Evolutionary conservation across 2,797 vertebrate species (phyloP), one percentile per base, ranked within the genome.

Genomic region (Acanthis flammea): DNA sequence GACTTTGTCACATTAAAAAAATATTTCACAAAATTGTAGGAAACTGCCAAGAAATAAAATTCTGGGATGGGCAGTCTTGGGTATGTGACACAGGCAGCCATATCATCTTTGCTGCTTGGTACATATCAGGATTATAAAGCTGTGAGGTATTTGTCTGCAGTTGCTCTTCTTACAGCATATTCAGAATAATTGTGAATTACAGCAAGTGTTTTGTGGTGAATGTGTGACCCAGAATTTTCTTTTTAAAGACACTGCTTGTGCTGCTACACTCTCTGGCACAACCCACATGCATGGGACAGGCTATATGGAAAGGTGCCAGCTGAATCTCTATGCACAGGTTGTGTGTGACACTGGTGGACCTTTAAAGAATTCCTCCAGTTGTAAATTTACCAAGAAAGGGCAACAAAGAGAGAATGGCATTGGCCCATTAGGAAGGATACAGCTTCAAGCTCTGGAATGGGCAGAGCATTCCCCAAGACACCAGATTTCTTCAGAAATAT

Each of bases 1-100:
- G 95, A 97, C 95, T 98, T 97, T 96, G 90, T 95, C 91, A 96
- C 92, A 95, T 96, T 95, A 97, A 97, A 97, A 93, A 97, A 87
- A 97, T 94, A 96, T 92, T 93, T 92, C 91, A 93, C 83, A 96
- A 93, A 97, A 97, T 84, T 82, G 89, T 54, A 94, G 85, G 74
- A 97, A 96, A 97, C 35, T 96, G 94, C 95, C 96, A 97, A 96
- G 91, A 97, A 93, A 86, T 95, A 96, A 97, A 94, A 95, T 86
- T 81, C 79, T 27, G 70, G 95, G 87, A 70, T 54, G 67, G 90
- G 39, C 95, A 95, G 81, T 42, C 65, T 85, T 57, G 76, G 68
- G 23, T 86, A 53, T 57, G 48, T 48, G 74, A 68, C 47, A 50
- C 24, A 45, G 82, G 27, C 74, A 96, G 72, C 18, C 70, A 35